These are phyloP conservation scores for Hiodon alosoides DNA, from an alignment of 2,113 vertebrate genomes.

Conservation along the genomic window DNA sequence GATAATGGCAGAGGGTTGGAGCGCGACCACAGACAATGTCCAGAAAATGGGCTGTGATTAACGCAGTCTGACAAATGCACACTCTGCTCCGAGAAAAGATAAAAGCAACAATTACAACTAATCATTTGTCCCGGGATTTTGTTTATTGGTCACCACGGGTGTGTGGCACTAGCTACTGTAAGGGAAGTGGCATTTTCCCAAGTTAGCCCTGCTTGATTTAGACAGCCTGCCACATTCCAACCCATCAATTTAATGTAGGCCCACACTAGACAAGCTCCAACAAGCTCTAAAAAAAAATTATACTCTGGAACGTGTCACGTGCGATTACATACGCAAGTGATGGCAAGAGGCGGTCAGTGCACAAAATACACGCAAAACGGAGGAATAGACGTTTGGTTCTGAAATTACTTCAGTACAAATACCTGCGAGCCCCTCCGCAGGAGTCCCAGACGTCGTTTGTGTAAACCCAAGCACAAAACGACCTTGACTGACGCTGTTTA, in stretches of 20 bases:
- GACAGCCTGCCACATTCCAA: not conserved
- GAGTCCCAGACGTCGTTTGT: no score
- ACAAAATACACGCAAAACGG: not conserved
- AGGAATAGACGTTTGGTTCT: not conserved
- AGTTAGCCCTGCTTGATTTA: not conserved
- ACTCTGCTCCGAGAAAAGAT: not conserved
- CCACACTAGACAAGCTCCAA: not conserved
- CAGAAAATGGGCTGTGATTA: conserved; percentile 20
- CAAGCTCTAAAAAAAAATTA: no score
- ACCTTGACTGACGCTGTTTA: no score
- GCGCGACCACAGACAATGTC: conserved; percentile 7
- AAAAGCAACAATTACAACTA: conserved; percentile 9
- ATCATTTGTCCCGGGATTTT: conserved; percentile 12
- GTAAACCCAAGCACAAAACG: no score
- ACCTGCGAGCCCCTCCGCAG: no score
- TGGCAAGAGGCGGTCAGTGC: not conserved
- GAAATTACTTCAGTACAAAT: no score
- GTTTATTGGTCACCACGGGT: not conserved
- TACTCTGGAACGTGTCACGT: no score
- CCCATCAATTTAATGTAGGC: not conserved
- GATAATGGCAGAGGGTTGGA: conserved; percentile 5
- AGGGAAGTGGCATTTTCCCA: not conserved
- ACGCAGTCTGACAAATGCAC: not conserved
- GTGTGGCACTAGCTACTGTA: not conserved
- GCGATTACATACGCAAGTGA: no score